Evolutionary conservation across 35 echinoderm and acorn worm species (phyloP).

Genomic region (Ophioderma brevispina): DNA sequence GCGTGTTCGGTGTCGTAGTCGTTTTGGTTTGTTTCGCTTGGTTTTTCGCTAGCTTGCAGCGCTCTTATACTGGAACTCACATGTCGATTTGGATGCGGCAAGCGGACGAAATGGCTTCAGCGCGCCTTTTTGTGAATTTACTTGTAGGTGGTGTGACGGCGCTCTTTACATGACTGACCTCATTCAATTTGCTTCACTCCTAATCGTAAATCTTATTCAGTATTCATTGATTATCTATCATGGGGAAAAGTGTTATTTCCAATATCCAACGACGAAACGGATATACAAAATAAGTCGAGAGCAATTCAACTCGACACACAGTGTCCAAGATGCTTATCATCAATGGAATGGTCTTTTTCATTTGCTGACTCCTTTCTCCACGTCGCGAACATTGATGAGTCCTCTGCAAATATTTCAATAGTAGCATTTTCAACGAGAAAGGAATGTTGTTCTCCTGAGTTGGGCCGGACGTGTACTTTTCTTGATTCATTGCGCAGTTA

Average conservation of each 20-base stretch:
- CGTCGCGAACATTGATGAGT: not conserved
- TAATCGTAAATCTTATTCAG: not conserved
- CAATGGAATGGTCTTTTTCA: conserved; percentile 49
- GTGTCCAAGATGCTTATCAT: conserved; percentile 60
- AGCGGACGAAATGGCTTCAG: too few relatives aligned
- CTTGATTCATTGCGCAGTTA: conserved; percentile 59
- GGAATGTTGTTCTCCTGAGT: not conserved
- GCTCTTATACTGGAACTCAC: not conserved
- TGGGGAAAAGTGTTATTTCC: not conserved
- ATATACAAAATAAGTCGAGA: not conserved
- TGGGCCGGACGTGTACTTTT: conserved; percentile 4
- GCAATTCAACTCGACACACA: conserved; percentile 14
- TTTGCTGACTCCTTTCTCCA: conserved; percentile 29
- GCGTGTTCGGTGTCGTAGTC: not conserved
- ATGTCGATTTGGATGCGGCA: not conserved
- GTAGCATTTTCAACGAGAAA: not conserved
- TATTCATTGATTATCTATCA: not conserved
- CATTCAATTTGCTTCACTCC: not conserved
- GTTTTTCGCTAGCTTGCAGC: not conserved
- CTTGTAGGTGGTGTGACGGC: not conserved
- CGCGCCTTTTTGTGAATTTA: not conserved
- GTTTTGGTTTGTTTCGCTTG: not conserved
- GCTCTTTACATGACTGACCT: not conserved
- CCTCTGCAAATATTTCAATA: not conserved
- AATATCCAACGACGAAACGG: not conserved